These are phyloP conservation scores for Andrena trimmerana DNA, from an alignment of 2,888 invertebrate genomes.

Conservation along the genomic window DNA sequence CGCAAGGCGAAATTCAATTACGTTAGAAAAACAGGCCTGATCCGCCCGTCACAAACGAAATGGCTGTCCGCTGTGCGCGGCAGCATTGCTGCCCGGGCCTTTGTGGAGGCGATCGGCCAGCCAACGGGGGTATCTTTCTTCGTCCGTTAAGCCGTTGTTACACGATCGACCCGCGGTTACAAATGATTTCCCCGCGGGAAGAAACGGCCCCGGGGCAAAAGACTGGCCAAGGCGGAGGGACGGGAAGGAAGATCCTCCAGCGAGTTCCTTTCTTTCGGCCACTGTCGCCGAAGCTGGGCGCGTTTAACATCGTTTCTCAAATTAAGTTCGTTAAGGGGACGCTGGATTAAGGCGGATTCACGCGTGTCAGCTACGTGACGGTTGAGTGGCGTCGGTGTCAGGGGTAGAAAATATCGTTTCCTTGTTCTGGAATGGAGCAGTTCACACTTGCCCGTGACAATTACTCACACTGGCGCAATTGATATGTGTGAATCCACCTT, in stretches of 20 bases:
- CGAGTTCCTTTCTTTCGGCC: slow-evolving; percentile 18
- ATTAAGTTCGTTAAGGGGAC: slow-evolving; percentile 19
- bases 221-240: slow-evolving; percentile 9
- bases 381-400: too few species aligned
- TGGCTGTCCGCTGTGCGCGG: slow-evolving; percentile 65
- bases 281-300: not conserved
- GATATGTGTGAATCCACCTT: too few species aligned
- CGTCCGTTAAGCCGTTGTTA: slow-evolving; percentile 45
- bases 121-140: slow-evolving; percentile 39
- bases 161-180: slow-evolving; percentile 12
- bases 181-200: slow-evolving; percentile 19
- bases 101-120: slow-evolving; percentile 28
- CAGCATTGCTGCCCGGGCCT: slow-evolving; percentile 48
- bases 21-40: slow-evolving; percentile 77
- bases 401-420: too few species aligned
- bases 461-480: too few species aligned
- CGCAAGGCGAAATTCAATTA: slow-evolving; percentile 78
- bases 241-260: slow-evolving; percentile 10
- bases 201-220: slow-evolving; percentile 9
- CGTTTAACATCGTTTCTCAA: slow-evolving; percentile 1
- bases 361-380: not conserved
- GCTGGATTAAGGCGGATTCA: not conserved
- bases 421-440: too few species aligned
- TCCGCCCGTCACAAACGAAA: slow-evolving; percentile 75
- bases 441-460: too few species aligned